phyloP scores from a whole-genome alignment of 2,113 vertebrate species.

The Leptobrachium leishanense region DNA sequence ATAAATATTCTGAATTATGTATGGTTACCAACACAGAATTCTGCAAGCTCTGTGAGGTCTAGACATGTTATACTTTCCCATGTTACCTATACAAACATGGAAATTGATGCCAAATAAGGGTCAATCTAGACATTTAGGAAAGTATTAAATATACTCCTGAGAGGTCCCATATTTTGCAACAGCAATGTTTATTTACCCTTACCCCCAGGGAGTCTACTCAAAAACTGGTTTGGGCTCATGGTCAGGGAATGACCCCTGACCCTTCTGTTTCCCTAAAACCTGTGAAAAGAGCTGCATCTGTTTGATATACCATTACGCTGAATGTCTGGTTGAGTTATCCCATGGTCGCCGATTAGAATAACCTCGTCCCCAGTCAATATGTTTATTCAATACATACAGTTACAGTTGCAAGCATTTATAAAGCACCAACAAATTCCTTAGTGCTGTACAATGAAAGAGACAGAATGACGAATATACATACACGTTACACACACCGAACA shows the following conservation, averaged over 20 bases:
- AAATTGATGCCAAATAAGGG: conserved; percentile 2
- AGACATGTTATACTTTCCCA: not conserved
- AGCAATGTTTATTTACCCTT: not conserved
- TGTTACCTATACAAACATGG: not conserved
- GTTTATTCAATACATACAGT: too few relatives aligned
- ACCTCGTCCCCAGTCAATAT: too few relatives aligned
- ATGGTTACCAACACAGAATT: conserved; percentile 7
- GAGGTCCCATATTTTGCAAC: not conserved
- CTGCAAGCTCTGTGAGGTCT: conserved; percentile 27
- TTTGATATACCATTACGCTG: too few relatives aligned
- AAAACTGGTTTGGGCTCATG: not conserved
- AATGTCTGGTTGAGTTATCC: too few relatives aligned
- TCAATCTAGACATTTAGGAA: not conserved
- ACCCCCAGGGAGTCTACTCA: not conserved
- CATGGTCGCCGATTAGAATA: too few relatives aligned
- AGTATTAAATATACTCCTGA: not conserved
- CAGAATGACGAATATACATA: too few relatives aligned
- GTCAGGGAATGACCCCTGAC: not conserved
- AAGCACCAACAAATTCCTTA: too few relatives aligned
- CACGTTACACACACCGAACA: too few relatives aligned
- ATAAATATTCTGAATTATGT: conserved; percentile 15
- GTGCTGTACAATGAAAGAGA: too few relatives aligned
- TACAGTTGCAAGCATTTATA: too few relatives aligned
- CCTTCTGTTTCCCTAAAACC: not conserved
- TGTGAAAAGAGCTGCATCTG: too few relatives aligned